Conservation (phyloP, 2,113 vertebrate genomes). For the Pelmatolapia mariae region DNA sequence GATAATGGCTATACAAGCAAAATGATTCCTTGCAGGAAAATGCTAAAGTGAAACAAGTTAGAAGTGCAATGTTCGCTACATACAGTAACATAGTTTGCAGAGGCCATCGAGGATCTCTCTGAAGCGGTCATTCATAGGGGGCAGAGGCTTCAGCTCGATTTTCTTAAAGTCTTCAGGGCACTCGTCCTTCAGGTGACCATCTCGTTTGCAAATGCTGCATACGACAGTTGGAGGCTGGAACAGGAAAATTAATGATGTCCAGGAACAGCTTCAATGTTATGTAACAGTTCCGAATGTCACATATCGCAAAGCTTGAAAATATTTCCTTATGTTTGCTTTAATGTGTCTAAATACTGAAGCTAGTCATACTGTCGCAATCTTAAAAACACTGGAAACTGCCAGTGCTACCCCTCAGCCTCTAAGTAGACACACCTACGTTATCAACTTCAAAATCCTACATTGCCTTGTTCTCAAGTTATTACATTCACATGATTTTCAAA, state of each 20-base stretch:
- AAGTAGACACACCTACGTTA: not conserved
- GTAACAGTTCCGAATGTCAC: not conserved
- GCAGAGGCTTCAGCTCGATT: slow-evolving; percentile 91
- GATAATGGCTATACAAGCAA: not conserved
- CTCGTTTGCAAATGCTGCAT: slow-evolving; percentile 98
- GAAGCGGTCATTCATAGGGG: slow-evolving; percentile 88
- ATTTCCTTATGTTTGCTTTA: not conserved
- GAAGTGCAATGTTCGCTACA: slow-evolving; percentile 5
- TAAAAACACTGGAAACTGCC: not conserved
- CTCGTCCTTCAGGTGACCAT: slow-evolving; percentile 95
- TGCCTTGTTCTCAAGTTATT: not conserved
- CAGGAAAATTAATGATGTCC: not conserved
- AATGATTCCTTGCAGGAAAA: not conserved
- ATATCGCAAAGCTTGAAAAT: not conserved
- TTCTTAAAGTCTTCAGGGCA: slow-evolving; percentile 99
- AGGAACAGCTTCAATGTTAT: not conserved
- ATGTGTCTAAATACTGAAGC: not conserved
- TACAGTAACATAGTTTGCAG: slow-evolving; percentile 90
- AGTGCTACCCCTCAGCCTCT: not conserved
- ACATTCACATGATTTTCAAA: not conserved
- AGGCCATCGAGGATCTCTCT: slow-evolving; percentile 91
- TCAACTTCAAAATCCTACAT: not conserved
- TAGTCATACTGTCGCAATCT: not conserved
- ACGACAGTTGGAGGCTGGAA: slow-evolving; percentile 92
- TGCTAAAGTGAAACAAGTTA: not conserved